A percentile compares a stretch with the other conserved stretches of the same genome.
These are phyloP conservation scores for Pseudochaenichthys georgianus DNA, from an alignment of 2,797 vertebrate genomes.

Conservation along the genomic window DNA sequence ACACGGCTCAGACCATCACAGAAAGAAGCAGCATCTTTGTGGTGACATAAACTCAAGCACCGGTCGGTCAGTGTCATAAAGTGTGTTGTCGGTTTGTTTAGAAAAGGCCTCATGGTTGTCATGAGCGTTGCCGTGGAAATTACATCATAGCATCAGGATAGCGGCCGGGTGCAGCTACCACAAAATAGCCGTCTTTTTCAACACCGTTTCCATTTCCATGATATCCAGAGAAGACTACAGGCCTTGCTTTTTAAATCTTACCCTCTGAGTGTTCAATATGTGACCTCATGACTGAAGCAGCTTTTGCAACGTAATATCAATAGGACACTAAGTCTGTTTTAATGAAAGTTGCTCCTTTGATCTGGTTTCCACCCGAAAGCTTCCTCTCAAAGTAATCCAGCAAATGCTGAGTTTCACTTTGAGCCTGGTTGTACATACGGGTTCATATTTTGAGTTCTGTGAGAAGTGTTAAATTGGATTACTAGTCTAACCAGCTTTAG, in stretches of 20 bases:
- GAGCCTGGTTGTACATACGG: conserved; percentile 32
- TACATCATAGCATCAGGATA: conserved; percentile 77
- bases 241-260: not conserved
- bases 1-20: not conserved
- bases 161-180: conserved; percentile 26
- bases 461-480: conserved; percentile 27
- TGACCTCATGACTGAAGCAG: conserved; percentile 3
- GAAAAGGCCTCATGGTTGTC: conserved; percentile 67
- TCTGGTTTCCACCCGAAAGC: conserved; percentile 5
- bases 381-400: conserved; percentile 35
- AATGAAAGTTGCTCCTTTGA: conserved; percentile 39
- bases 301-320: conserved; percentile 19
- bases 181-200: conserved; percentile 40
- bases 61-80: conserved; percentile 39
- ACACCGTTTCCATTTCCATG: conserved; percentile 45
- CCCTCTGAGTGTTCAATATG: conserved; percentile 8
- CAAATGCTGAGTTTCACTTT: conserved; percentile 17
- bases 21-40: conserved; percentile 20
- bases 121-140: conserved; percentile 74
- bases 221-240: conserved; percentile 22
- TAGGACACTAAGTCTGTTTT: conserved; percentile 45
- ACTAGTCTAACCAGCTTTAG: not conserved
- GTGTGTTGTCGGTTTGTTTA: conserved; percentile 78
- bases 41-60: conserved; percentile 31
- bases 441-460: conserved; percentile 33